Base-by-base conservation (phyloP, 2,113 vertebrate species). In the Campylorhamphus procurvoides region DNA sequence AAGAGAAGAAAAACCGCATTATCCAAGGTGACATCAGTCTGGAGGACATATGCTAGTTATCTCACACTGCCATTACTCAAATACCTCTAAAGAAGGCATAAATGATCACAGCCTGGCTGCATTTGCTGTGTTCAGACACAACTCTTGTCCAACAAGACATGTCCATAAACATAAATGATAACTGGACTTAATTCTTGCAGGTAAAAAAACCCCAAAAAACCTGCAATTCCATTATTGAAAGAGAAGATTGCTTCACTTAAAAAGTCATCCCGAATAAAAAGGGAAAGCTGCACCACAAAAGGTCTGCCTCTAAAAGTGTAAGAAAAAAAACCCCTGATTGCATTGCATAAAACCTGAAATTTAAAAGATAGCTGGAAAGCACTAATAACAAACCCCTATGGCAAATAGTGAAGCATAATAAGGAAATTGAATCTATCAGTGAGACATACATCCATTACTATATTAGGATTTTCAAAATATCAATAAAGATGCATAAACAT, bases 21-120 rank as follows among this genome's bases (percentile, higher is more conserved):
- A 91, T 91, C 94, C 81, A 77, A 84, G 37, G 42, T 84, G 83
- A 89, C 59, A 89, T 82, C 84, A 76, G 84, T 47, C 53, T 87
- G 56, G 40, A 91, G 49, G 62, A 84, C 31, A 60, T 19, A 39
- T 4, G 28, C 14, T 29, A 37, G 55, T 55, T 89, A 66, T 86
- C 67, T 66, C 68, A 25, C 4, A 9, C 64, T 93, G 62, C 44
- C 49, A 33, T 87, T 82, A 56, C 80, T 90, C 46, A 86, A 90
- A 66, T 22, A 20, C 25, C 72, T 74, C 42, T 68, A n/a, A 74
- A 86, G n/a, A 62, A 84, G 19, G n/a, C 6, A 17, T 58, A 79
- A 91, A 52, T 40, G 16, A 82, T 84, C 31, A n/a, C 40, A 75
- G 40, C 27, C 47, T 50, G 59, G 20, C 68, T 69, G n/a, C 37